Base-by-base conservation (phyloP, 2,113 vertebrate species). In the Hippoglossus stenolepis region DNA sequence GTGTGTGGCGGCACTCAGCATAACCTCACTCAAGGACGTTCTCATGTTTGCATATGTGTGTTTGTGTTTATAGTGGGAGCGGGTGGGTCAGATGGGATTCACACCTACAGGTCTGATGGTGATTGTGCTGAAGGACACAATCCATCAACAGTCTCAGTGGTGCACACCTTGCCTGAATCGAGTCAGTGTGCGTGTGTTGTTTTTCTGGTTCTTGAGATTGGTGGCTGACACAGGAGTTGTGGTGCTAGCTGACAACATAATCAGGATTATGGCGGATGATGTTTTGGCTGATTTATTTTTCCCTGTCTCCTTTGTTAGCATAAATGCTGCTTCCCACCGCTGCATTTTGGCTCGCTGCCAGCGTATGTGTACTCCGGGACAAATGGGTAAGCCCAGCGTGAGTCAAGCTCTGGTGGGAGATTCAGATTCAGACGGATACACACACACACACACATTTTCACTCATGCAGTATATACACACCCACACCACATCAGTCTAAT, bases 351-450 rank as follows among this genome's bases (percentile, higher is more conserved):
- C 71, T 56, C 0, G 0, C 10, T 17, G 73, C 74, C 70, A 69
- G 28, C 24, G n/a, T 78, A 28, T 63, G 24, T 53, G 64, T 79
- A 73, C 65, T 73, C 15, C 0, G 2, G 81, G 80, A 85, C 38
- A 77, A 84, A 80, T 71, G 80, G 80, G 78, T 80, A 83, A 83
- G 62, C 78, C 81, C 78, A 24, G 62, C 0, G 7, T 88, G 91
- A 92, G 51, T 91, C 87, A 83, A 67, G 68, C 59, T 80, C 21
- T 47, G 79, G 74, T 63, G 28, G 71, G 57, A 65, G 72, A 83
- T 45, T 79, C 62, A 38, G 53, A 77, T 65, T 47, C 76, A 70
- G 14, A 63, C 1, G 47, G 49, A 17, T 70, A 61, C 57, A 45
- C 68, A 54, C 9, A 71, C 24, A 4, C 60, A 18, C 47, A 6